Evolutionary conservation across 2,113 vertebrate species (phyloP).

Genomic region (Thamnaconus septentrionalis): DNA sequence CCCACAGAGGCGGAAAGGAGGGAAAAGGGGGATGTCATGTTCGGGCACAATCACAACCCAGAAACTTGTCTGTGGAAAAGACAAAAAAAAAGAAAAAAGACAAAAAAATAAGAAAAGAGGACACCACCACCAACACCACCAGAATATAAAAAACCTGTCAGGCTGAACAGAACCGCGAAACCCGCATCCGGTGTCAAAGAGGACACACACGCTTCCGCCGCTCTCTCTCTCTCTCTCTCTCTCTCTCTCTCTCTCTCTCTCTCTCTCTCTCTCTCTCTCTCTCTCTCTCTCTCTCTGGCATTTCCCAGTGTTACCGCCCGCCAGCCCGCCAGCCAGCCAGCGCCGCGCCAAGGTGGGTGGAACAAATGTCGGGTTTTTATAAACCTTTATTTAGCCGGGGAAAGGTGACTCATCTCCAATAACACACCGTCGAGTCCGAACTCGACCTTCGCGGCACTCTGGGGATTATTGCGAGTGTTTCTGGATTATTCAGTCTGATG

Average conservation of each 20-base stretch:
- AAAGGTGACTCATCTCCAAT: conserved; percentile 24
- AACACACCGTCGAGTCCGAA: conserved; percentile 5
- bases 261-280: no score
- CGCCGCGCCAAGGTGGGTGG: conserved; percentile 28
- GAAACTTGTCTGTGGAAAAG: no score
- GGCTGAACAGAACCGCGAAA: conserved; percentile 11
- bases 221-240: no score
- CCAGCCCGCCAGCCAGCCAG: conserved; percentile 38
- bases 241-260: no score
- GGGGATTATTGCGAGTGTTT: no score
- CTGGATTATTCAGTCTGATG: no score
- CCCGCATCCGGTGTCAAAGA: conserved; percentile 29
- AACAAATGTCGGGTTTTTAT: conserved; percentile 58
- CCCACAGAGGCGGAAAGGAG: no score
- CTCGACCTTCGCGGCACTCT: not conserved
- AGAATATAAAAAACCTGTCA: no score
- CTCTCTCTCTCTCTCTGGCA: no score
- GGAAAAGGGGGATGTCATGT: conserved; percentile 6
- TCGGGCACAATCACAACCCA: conserved; percentile 5
- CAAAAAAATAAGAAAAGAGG: no score
- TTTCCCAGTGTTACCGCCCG: conserved; percentile 53
- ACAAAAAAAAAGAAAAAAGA: no score
- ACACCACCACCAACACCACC: no score
- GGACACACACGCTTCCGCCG: conserved; percentile 1
- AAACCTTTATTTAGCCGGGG: conserved; percentile 46